Conservation (phyloP, 2,797 vertebrate genomes). For the Gallinago solitaria region DNA sequence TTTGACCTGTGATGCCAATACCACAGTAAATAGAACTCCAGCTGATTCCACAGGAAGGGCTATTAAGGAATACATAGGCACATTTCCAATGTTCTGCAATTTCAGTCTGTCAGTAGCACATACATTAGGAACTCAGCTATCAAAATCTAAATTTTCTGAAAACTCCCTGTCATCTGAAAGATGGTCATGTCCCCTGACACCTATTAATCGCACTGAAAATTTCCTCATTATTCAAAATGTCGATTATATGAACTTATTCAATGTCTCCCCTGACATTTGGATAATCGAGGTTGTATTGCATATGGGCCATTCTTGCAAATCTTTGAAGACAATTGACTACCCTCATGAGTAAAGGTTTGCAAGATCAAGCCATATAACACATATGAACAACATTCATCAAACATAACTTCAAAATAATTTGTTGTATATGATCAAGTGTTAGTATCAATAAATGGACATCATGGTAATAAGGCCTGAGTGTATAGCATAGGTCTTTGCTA, state of each 20-base stretch:
- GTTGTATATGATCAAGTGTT: slow-evolving; percentile 12
- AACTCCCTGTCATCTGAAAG: slow-evolving; percentile 5
- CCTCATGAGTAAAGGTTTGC: slow-evolving; percentile 21
- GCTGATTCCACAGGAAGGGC: not conserved
- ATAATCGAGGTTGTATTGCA: slow-evolving; percentile 43
- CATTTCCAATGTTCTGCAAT: not conserved
- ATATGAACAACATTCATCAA: not conserved
- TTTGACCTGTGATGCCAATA: not conserved
- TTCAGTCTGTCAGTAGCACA: not conserved
- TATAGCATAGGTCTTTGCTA: not conserved
- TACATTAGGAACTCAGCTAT: not conserved
- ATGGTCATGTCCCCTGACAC: slow-evolving; percentile 41
- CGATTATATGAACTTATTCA: slow-evolving; percentile 46
- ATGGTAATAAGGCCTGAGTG: not conserved
- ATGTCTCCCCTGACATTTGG: slow-evolving; percentile 48
- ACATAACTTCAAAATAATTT: slow-evolving; percentile 31
- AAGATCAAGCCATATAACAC: slow-evolving; percentile 13
- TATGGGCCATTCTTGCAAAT: slow-evolving; percentile 39
- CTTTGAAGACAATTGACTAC: slow-evolving; percentile 34
- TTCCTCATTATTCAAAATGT: slow-evolving; percentile 56
- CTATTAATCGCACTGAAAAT: slow-evolving; percentile 61
- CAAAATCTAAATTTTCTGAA: slow-evolving; percentile 56
- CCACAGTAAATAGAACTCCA: not conserved
- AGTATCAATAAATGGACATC: not conserved
- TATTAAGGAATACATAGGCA: not conserved